Evolutionary conservation across 2,888 invertebrate genomes (phyloP).

Genomic region (Bibio marci): DNA sequence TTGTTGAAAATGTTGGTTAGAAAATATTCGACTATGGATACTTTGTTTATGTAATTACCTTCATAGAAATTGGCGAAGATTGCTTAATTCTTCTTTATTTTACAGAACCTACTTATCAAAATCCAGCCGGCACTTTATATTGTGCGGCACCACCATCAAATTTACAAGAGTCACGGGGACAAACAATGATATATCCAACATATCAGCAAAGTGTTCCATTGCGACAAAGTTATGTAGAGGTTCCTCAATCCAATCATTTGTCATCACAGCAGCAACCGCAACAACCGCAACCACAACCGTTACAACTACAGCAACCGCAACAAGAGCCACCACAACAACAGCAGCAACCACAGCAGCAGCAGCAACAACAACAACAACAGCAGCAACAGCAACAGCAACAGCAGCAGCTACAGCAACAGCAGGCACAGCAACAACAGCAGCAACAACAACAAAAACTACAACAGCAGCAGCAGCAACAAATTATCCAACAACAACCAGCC

Average conservation of each 20-base stretch:
- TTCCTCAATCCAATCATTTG: conserved; percentile 16
- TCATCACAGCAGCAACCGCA: conserved; percentile 13
- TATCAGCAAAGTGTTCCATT: conserved; percentile 21
- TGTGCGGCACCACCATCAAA: conserved; percentile 30
- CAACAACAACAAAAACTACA: conserved; percentile 7
- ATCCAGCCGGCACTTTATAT: conserved; percentile 31
- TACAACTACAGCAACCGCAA: conserved; percentile 6
- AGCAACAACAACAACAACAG: neutral
- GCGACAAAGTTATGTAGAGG: conserved; percentile 23
- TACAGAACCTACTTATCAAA: conserved; percentile 34
- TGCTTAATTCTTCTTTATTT: conserved; percentile 12
- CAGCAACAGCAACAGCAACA: neutral
- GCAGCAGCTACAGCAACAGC: too few species aligned
- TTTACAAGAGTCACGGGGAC: conserved; percentile 23
- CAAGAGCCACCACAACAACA: neutral
- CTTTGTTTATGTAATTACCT: too few species aligned
- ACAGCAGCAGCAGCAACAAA: conserved; percentile 11
- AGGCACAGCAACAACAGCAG: conserved; percentile 11
- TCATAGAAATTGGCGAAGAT: too few species aligned
- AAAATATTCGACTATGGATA: too few species aligned
- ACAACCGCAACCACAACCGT: conserved; percentile 13
- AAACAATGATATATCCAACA: conserved; percentile 22
- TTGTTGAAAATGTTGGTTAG: too few species aligned
- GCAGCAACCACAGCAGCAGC: conserved; percentile 9
- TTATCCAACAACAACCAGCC: too few species aligned